phyloP scores from a whole-genome alignment of 2,888 invertebrate species.

The Eupeodes latifasciatus region DNA sequence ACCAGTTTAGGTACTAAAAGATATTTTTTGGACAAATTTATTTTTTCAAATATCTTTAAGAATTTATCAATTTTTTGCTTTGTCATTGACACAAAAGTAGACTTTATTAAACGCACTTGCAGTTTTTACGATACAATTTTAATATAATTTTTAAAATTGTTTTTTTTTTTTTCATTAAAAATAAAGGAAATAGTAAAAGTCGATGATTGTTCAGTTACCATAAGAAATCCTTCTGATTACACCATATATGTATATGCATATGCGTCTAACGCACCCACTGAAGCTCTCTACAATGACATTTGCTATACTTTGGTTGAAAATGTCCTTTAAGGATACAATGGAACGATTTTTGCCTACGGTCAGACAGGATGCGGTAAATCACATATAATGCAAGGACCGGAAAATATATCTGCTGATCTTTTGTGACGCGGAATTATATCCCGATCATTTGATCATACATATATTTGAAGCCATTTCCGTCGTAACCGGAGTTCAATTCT shows the following conservation, averaged over 20 bases:
- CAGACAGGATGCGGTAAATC: constrained; percentile 97
- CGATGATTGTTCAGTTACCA: constrained; percentile 87
- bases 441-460: constrained; percentile 93
- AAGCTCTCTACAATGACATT: constrained; percentile 94
- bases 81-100: too few species aligned
- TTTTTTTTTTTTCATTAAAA: constrained; percentile 37
- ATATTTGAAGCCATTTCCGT: constrained; percentile 94
- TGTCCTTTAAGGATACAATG: constrained; percentile 95
- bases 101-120: too few species aligned
- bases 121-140: too few species aligned
- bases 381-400: constrained; percentile 88
- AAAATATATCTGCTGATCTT: constrained; percentile 31
- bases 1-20: too few species aligned
- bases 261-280: constrained; percentile 90
- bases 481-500: constrained; percentile 88
- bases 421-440: constrained; percentile 88
- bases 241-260: constrained; percentile 93
- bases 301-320: constrained; percentile 93
- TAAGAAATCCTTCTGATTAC: constrained; percentile 87
- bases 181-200: constrained; percentile 88
- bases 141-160: background rate
- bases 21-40: too few species aligned
- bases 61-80: too few species aligned
- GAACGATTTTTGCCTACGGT: constrained; percentile 96
- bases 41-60: too few species aligned